These are phyloP conservation scores for Lasioglossum villosulum DNA, from an alignment of 2,888 invertebrate species.

Conservation along the genomic window DNA sequence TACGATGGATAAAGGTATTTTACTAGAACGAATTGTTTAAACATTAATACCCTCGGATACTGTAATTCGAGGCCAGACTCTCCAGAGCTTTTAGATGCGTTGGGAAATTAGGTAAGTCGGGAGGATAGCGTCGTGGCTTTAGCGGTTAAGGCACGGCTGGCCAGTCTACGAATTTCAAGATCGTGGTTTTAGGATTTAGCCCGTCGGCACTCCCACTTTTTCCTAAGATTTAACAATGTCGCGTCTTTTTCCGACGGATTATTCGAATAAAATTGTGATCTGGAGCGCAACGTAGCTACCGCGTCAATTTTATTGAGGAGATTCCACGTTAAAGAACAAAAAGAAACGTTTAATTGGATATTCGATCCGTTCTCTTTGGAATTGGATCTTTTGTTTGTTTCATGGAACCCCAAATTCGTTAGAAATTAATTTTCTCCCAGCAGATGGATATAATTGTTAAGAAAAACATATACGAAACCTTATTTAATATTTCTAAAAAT, in stretches of 20 bases:
- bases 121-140: neutral
- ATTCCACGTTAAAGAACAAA: neutral
- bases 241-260: neutral
- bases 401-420: neutral
- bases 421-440: neutral
- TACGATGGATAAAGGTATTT: neutral
- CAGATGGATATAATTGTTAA: neutral
- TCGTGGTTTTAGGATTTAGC: slow-evolving; percentile 2
- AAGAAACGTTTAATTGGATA: neutral
- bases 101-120: slow-evolving; percentile 6
- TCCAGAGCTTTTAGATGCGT: neutral
- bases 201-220: neutral
- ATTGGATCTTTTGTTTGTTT: neutral
- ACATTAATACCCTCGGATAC: neutral
- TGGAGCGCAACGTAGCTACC: neutral
- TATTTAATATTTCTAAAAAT: neutral
- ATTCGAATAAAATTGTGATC: neutral
- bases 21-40: neutral
- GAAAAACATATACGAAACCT: neutral
- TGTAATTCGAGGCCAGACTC: neutral
- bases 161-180: slow-evolving; percentile 4
- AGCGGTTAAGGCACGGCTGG: slow-evolving; percentile 10
- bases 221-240: neutral
- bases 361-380: neutral
- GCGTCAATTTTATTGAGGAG: neutral